These are phyloP conservation scores for Neopipo cinnamomea DNA, from an alignment of 2,113 vertebrate species.

Conservation along the genomic window DNA sequence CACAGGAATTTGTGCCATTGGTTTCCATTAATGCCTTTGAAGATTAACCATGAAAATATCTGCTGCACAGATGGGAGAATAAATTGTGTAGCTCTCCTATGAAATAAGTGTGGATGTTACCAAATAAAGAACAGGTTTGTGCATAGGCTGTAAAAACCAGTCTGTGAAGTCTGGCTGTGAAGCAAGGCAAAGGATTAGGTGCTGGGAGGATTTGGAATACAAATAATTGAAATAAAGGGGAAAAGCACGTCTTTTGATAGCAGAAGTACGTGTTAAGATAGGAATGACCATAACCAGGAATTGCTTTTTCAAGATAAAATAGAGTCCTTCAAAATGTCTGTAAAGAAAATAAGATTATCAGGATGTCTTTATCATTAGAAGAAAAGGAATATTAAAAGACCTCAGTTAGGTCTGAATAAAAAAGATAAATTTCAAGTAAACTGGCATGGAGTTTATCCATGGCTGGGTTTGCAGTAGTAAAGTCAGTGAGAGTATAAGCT, in stretches of 20 bases:
- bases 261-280: constrained; percentile 38
- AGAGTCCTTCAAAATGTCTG: constrained; percentile 69
- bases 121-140: constrained; percentile 29
- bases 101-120: constrained; percentile 19
- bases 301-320: constrained; percentile 55
- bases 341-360: constrained; percentile 73
- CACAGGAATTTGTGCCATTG: neutral
- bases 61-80: constrained; percentile 1
- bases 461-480: constrained; percentile 78
- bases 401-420: constrained; percentile 70
- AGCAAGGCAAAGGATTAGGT: constrained; percentile 5
- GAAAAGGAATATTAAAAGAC: constrained; percentile 74
- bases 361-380: constrained; percentile 71
- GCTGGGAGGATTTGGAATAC: constrained; percentile 2
- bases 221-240: constrained; percentile 24
- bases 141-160: neutral
- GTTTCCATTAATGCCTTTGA: neutral
- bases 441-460: constrained; percentile 77
- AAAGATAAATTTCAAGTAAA: constrained; percentile 79
- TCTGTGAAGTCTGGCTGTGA: constrained; percentile 22
- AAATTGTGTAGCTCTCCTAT: neutral
- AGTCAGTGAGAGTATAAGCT: constrained; percentile 76
- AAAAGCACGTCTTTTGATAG: constrained; percentile 34
- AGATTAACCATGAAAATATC: neutral
- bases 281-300: constrained; percentile 21